Base-by-base conservation (phyloP, 2,797 vertebrate species). In the Trichosurus vulpecula region DNA sequence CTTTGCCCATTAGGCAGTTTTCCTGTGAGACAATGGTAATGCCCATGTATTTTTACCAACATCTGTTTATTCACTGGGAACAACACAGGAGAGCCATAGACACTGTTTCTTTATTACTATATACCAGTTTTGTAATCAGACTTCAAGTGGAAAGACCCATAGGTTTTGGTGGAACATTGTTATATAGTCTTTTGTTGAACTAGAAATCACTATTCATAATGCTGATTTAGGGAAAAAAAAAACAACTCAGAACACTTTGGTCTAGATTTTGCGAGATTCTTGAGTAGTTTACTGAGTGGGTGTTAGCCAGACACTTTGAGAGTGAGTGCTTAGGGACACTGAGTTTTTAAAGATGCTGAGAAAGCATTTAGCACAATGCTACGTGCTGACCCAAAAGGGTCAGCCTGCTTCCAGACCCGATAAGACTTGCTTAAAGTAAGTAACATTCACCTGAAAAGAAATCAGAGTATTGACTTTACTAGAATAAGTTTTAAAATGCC, bases 1-100 rank as follows among this genome's bases (percentile, higher is more conserved):
- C 51, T 2, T 0, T 53, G 2, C 25, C 54, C 9, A 3, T 5
- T 0, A 0, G 0, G 8, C 27, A 52, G 35, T 4, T 2, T 54
- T 61, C 4, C 0, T 6, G 5, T 14, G 29, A 51, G 41, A 27
- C 41, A 87, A 27, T 22, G 41, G 16, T 74, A 27, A 27, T 47
- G 74, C 74, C 41, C 47, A 47, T 51, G 10, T 51, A 51, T 51
- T 87, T 87, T 51, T 87, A 87, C 51, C 25, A 81, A 47, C 13
- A 81, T 81, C 6, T 47, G 41, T n/a, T 81, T 2, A 47, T 74
- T 41, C 22, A 81, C 16, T 87, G 41, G 74, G 41, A 87, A 22
- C 66, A 81, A 47, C 66, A 81, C 19, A 41, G 66, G 2, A 81
- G 41, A 47, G 9, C n/a, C 41, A 12, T 9, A 87, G 2, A 0